Conservation (phyloP, 2,113 vertebrate genomes). For the Phoxinus phoxinus region DNA sequence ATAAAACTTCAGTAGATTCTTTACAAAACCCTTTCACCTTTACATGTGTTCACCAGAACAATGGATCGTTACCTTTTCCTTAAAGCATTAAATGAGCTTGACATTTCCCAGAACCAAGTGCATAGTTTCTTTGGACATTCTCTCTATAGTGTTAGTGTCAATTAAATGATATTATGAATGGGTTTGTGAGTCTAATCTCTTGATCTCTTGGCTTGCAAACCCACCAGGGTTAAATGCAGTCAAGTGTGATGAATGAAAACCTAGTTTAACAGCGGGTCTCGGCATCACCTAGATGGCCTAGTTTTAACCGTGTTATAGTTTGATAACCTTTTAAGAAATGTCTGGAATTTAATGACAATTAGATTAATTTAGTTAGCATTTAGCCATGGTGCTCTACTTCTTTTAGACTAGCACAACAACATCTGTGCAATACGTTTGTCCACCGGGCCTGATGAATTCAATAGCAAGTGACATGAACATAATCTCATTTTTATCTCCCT, state of each 20-base stretch:
- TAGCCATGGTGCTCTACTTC: neutral
- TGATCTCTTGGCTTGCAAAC: conserved; percentile 60
- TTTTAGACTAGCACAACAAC: neutral
- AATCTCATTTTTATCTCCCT: conserved; percentile 28
- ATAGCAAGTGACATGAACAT: conserved; percentile 28
- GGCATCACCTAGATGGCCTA: neutral
- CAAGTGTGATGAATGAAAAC: conserved; percentile 59
- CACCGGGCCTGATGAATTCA: neutral
- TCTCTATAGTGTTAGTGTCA: conserved; percentile 62
- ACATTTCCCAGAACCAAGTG: conserved; percentile 71
- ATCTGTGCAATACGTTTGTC: neutral
- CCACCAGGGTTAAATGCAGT: conserved; percentile 69
- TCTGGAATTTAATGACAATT: no score
- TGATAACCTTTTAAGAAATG: neutral
- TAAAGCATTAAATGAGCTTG: conserved; percentile 61
- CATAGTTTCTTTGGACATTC: conserved; percentile 62
- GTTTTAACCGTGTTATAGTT: neutral
- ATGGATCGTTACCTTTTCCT: conserved; percentile 33
- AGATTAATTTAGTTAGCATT: neutral
- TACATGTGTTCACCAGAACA: neutral
- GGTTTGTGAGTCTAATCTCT: conserved; percentile 76
- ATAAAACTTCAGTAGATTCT: neutral
- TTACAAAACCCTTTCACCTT: neutral
- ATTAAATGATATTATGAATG: conserved; percentile 77
- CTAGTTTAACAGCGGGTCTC: neutral